phyloP scores from a whole-genome alignment of 2,888 invertebrate species.

The Helleia helle region DNA sequence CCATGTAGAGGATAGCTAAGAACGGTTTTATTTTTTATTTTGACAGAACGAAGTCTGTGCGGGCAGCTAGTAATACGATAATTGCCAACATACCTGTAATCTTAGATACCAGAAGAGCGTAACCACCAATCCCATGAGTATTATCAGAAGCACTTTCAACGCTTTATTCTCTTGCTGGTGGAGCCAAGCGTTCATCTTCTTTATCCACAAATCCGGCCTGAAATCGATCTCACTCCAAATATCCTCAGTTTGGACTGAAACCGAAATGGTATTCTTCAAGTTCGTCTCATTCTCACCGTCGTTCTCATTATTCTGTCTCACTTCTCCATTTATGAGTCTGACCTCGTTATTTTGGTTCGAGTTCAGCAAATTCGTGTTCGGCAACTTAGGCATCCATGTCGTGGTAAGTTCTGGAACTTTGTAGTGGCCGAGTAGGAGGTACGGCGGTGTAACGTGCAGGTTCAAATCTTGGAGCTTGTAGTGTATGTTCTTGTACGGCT shows the following conservation, averaged over 20 bases:
- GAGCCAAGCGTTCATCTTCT: conserved; percentile 74
- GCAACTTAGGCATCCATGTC: conserved; percentile 55
- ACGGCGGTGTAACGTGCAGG: conserved; percentile 55
- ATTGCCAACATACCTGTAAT: conserved; percentile 79
- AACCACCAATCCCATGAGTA: conserved; percentile 79
- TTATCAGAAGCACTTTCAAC: conserved; percentile 79
- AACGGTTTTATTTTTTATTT: too few species aligned
- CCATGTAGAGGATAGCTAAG: too few species aligned
- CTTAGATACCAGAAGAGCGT: conserved; percentile 84
- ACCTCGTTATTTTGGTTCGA: conserved; percentile 35
- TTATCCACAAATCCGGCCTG: conserved; percentile 55
- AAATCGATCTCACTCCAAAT: conserved; percentile 55
- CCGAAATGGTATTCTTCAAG: conserved; percentile 56
- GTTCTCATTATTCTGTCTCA: conserved; percentile 40
- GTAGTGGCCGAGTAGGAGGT: conserved; percentile 78
- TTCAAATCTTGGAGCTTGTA: conserved; percentile 58
- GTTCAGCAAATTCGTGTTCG: conserved; percentile 46
- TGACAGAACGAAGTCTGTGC: too few species aligned
- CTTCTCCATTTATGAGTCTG: conserved; percentile 56
- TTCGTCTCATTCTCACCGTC: conserved; percentile 60
- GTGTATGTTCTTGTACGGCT: conserved; percentile 65
- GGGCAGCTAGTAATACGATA: too few species aligned
- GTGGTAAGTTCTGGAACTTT: conserved; percentile 78
- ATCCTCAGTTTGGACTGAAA: conserved; percentile 76
- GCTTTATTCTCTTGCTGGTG: conserved; percentile 85